Evolutionary conservation across 2,113 vertebrate genomes (phyloP).

Genomic region (Aix galericulata): DNA sequence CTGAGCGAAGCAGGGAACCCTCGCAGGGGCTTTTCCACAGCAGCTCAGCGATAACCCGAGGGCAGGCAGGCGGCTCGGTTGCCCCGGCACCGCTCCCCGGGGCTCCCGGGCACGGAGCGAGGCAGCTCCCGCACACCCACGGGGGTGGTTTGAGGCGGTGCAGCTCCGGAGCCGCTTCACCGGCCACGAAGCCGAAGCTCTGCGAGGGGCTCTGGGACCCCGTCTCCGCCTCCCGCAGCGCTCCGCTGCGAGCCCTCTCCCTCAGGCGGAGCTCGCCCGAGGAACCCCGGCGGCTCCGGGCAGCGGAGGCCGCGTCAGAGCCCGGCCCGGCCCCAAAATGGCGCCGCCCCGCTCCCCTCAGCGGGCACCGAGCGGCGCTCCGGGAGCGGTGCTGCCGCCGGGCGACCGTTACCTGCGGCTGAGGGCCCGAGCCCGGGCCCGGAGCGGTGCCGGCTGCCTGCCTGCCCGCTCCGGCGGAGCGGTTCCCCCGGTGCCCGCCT

Average conservation of each 20-base stretch:
- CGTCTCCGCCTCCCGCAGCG: background rate
- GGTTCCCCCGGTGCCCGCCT: background rate
- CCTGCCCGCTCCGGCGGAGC: background rate
- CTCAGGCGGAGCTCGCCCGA: background rate
- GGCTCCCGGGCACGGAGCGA: rapidly evolving
- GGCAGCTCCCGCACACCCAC: background rate
- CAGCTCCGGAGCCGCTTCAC: rapidly evolving
- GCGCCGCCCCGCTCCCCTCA: background rate
- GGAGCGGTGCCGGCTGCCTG: background rate
- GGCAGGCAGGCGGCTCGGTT: background rate
- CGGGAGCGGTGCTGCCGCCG: background rate
- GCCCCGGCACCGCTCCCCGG: no score
- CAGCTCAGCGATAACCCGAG: no score
- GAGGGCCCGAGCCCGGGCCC: background rate
- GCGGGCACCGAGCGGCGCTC: background rate
- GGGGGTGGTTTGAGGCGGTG: no score
- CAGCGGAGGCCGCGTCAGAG: background rate
- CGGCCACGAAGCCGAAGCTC: background rate
- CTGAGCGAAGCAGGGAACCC: rapidly evolving
- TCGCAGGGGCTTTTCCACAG: rapidly evolving
- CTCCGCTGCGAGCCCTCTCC: no score
- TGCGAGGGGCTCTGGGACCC: background rate
- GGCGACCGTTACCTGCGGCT: constrained; percentile 9
- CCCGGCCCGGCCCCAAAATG: background rate
- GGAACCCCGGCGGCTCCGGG: background rate